A percentile compares a stretch with the other conserved stretches of the same genome.
phyloP scores from a whole-genome alignment of 1,140 invertebrate genomes.

The Phymorhynchus buccinoides region DNA sequence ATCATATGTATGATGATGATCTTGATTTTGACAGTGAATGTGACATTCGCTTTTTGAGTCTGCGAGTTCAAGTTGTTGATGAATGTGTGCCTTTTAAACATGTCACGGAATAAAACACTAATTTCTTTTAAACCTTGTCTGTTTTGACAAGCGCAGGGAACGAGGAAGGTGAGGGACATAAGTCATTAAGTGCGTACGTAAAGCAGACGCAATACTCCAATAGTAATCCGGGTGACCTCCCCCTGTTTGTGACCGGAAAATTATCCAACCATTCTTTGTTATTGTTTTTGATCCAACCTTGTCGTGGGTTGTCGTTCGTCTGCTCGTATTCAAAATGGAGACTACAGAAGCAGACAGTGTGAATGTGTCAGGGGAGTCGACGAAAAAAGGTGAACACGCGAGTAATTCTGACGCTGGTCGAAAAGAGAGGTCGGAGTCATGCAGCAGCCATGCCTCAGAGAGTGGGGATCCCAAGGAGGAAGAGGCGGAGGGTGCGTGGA shows the following conservation, averaged over 20 bases:
- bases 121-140: no score
- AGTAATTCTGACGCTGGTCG: background rate
- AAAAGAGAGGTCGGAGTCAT: background rate
- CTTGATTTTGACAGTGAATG: no score
- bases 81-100: no score
- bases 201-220: no score
- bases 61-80: no score
- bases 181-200: no score
- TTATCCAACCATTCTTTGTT: background rate
- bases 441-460: background rate
- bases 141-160: no score
- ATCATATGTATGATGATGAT: no score
- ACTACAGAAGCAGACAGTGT: background rate
- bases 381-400: background rate
- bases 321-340: slow-evolving; percentile 24
- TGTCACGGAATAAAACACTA: no score
- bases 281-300: slow-evolving; percentile 3
- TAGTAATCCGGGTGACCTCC: no score
- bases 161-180: no score
- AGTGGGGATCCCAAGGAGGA: background rate
- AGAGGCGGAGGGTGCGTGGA: background rate
- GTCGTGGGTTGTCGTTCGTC: slow-evolving; percentile 27
- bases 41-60: no score
- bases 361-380: background rate
- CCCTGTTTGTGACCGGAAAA: slow-evolving; percentile 21